Percentiles rank a stretch among this genome's conserved stretches.
Conservation (phyloP, 2,113 vertebrate species). For the Calyptomena viridis region DNA sequence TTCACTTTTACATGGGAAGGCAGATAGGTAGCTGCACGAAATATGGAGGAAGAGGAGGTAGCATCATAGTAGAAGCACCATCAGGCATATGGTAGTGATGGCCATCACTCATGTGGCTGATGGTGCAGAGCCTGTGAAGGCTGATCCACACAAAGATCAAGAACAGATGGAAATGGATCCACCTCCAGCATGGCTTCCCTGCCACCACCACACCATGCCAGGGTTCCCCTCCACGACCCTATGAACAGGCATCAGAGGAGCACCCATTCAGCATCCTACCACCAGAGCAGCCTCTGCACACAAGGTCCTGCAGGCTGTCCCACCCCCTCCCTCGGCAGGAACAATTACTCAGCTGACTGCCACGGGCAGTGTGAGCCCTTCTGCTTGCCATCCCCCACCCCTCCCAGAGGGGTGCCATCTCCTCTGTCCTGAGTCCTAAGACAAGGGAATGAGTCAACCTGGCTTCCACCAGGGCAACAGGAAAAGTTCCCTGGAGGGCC, state of each 20-base stretch:
- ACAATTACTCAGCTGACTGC: background rate
- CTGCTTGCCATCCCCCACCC: background rate
- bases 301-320: too few relatives aligned
- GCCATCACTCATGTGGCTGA: background rate
- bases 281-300: background rate
- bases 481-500: background rate
- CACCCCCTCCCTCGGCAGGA: too few relatives aligned
- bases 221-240: background rate
- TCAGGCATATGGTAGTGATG: fast-evolving
- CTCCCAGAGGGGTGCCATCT: background rate
- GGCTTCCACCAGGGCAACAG: background rate
- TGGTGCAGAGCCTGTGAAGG: background rate
- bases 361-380: background rate
- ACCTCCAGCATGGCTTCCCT: too few relatives aligned
- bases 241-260: background rate
- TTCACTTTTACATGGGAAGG: background rate
- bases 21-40: background rate
- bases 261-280: background rate
- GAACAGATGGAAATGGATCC: background rate
- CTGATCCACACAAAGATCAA: background rate
- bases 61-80: too few relatives aligned
- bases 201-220: background rate
- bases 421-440: background rate
- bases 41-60: background rate
- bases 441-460: background rate